Evolutionary conservation across 2,888 invertebrate genomes (phyloP).

Genomic region (Sarcophaga subvicina): DNA sequence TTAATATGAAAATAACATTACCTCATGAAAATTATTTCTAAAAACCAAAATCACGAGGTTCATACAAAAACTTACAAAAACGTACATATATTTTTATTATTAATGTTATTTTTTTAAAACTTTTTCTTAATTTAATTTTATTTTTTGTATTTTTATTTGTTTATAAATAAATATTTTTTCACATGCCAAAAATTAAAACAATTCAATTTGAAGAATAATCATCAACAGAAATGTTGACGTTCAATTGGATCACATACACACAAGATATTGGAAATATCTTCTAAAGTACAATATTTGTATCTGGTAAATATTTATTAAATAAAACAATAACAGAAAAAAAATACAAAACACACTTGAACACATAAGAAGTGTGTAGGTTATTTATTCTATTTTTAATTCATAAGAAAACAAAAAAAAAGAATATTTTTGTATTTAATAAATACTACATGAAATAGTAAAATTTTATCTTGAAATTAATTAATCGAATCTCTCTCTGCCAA

Average conservation of each 20-base stretch:
- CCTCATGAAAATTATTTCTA: no score
- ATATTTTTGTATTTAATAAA: not conserved
- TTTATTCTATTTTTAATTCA: not conserved
- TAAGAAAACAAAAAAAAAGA: not conserved
- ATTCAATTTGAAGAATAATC: constrained; percentile 17
- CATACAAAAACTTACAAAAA: no score
- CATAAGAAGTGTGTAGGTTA: constrained; percentile 9
- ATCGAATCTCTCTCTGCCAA: not conserved
- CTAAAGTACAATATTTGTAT: constrained; percentile 14
- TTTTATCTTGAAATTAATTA: not conserved
- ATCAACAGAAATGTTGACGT: constrained; percentile 18
- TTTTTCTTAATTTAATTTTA: not conserved
- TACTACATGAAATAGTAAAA: not conserved
- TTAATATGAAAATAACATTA: no score
- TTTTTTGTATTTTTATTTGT: not conserved
- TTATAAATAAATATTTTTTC: not conserved
- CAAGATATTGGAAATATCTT: not conserved
- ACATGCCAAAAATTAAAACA: constrained; percentile 29
- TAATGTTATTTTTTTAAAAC: not conserved
- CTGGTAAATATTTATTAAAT: constrained; percentile 16
- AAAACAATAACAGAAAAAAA: not conserved
- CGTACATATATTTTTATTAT: no score
- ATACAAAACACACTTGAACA: constrained; percentile 22
- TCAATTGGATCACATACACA: not conserved
- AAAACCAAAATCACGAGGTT: no score